Percentiles rank a stretch among this genome's conserved stretches.
These are phyloP conservation scores for Aethina tumida DNA, from an alignment of 1,140 invertebrate genomes.

Conservation along the genomic window DNA sequence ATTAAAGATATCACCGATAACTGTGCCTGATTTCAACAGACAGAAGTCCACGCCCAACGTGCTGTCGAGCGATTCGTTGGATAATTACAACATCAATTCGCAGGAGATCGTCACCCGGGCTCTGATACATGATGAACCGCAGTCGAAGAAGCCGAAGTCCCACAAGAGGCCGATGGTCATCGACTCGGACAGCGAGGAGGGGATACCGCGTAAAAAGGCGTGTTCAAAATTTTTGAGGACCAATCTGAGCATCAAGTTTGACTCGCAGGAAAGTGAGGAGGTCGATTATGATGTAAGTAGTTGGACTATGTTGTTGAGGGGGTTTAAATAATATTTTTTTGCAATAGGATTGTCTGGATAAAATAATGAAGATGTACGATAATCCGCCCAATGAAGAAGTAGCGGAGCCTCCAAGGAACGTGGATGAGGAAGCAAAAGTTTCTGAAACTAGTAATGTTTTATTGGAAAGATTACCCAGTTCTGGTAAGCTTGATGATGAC, in stretches of 20 bases:
- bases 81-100: conserved; percentile 8
- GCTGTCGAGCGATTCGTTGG: not conserved
- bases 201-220: conserved; percentile 6
- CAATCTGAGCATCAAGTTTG: conserved; percentile 18
- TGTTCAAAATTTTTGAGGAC: conserved; percentile 15
- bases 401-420: conserved; percentile 5
- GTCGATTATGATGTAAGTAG: conserved; percentile 18
- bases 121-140: too few relatives aligned
- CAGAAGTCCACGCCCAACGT: not conserved
- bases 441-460: conserved; percentile 1
- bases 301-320: conserved; percentile 1
- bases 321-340: conserved; percentile 4
- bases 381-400: not conserved
- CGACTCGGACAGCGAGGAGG: conserved; percentile 11
- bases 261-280: conserved; percentile 12
- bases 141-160: not conserved
- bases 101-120: conserved; percentile 6
- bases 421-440: conserved; percentile 9
- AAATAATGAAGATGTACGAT: conserved; percentile 17
- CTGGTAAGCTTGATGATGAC: not conserved
- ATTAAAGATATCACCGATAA: not conserved
- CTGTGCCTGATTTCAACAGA: not conserved
- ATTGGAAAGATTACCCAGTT: not conserved
- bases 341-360: conserved; percentile 17
- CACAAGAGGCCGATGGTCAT: not conserved